These are phyloP conservation scores for Gopherus flavomarginatus DNA, from an alignment of 2,113 vertebrate genomes.

Conservation along the genomic window DNA sequence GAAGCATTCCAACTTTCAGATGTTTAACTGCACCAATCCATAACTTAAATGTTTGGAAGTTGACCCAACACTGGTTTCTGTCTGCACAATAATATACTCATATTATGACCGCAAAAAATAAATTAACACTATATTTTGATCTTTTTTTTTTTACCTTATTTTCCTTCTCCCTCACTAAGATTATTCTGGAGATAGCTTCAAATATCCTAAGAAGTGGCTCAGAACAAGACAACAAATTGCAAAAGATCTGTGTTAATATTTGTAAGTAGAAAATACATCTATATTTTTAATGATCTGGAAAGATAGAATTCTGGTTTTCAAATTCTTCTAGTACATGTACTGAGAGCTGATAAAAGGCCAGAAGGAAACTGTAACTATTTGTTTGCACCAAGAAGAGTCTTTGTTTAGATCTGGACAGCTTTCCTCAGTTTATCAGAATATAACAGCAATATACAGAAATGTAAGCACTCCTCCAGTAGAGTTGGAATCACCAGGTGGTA, in stretches of 20 bases:
- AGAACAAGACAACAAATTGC: background rate
- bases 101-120: background rate
- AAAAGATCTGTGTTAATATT: background rate
- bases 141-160: background rate
- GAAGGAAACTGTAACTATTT: conserved; percentile 31
- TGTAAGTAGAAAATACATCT: background rate
- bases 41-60: background rate
- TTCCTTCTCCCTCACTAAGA: background rate
- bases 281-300: background rate
- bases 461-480: conserved; percentile 10
- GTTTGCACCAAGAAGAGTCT: conserved; percentile 17
- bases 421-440: conserved; percentile 26
- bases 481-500: background rate
- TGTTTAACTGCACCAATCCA: background rate
- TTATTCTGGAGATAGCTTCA: background rate
- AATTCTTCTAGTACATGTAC: background rate
- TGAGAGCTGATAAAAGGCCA: background rate
- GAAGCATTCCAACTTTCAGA: background rate
- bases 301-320: background rate
- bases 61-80: background rate
- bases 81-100: background rate
- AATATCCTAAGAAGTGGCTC: background rate
- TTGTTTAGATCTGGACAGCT: conserved; percentile 44
- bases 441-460: conserved; percentile 35
- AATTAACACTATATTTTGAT: background rate